These are phyloP conservation scores for Strix uralensis DNA, from an alignment of 2,113 vertebrate species.

Conservation along the genomic window DNA sequence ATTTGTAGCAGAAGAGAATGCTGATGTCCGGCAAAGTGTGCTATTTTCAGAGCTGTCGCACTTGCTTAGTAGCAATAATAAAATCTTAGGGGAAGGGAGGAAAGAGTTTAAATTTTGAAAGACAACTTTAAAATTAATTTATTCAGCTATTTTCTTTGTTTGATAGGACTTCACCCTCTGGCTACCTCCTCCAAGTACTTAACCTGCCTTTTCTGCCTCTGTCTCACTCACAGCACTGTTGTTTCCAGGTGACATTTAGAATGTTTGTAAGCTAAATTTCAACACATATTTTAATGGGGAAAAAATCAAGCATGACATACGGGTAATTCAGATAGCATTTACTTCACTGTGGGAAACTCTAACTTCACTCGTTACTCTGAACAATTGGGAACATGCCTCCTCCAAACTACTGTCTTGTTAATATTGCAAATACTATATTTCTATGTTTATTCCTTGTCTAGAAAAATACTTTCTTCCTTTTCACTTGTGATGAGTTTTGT, in stretches of 20 bases:
- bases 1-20: not conserved
- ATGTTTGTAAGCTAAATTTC: not conserved
- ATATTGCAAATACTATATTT: not conserved
- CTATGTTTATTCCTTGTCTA: not conserved
- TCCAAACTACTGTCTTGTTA: not conserved
- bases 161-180: not conserved
- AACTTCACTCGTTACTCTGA: not conserved
- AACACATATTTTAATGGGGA: not conserved
- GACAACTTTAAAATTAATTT: not conserved
- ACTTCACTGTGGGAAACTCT: constrained; percentile 19
- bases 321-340: constrained; percentile 17
- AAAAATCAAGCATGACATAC: not conserved
- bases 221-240: not conserved
- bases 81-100: not conserved
- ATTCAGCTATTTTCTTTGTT: not conserved
- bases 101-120: not conserved
- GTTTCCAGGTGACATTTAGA: constrained; percentile 42
- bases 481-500: not conserved
- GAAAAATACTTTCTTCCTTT: not conserved
- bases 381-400: not conserved
- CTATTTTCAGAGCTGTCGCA: not conserved
- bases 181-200: not conserved
- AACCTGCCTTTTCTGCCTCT: not conserved
- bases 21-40: not conserved
- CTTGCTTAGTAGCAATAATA: not conserved